A percentile compares a stretch with the other conserved stretches of the same genome.
Evolutionary conservation across 1,140 invertebrate species (phyloP).

Genomic region (Sinella curviseta): DNA sequence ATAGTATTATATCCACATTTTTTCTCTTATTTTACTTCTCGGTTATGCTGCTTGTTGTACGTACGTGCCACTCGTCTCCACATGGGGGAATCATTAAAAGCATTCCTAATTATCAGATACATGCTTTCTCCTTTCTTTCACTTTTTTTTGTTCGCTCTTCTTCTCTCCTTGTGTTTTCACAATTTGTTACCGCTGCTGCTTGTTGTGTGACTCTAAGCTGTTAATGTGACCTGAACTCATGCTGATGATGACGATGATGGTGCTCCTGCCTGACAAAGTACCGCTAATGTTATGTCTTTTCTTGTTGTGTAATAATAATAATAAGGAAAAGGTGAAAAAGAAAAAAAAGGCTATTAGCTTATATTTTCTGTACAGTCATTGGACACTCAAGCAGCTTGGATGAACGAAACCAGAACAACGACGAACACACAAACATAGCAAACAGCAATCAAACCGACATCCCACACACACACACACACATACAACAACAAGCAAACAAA

Average conservation of each 20-base stretch:
- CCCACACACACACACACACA: too few relatives aligned
- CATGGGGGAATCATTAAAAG: constrained; percentile 47
- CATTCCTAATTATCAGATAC: constrained; percentile 48
- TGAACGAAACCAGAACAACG: too few relatives aligned
- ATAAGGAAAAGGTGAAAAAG: constrained; percentile 2
- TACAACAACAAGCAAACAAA: background rate
- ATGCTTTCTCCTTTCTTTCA: constrained; percentile 16
- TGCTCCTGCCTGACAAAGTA: constrained; percentile 24
- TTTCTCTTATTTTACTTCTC: constrained; percentile 26
- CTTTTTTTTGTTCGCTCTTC: background rate
- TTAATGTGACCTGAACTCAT: constrained; percentile 12
- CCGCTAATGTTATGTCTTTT: constrained; percentile 42
- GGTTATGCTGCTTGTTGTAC: background rate
- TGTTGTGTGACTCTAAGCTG: constrained; percentile 16
- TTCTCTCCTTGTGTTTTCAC: background rate
- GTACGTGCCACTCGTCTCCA: constrained; percentile 32
- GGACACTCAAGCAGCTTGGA: background rate
- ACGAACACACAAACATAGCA: too few relatives aligned
- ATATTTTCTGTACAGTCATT: background rate
- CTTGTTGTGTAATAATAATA: constrained; percentile 22
- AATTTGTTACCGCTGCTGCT: background rate
- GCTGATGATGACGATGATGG: background rate
- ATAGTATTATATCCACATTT: background rate
- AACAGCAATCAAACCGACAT: too few relatives aligned
- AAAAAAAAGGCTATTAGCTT: background rate